Base-by-base conservation (phyloP, 2,888 invertebrate genomes). In the Linnaemya tessellans region DNA sequence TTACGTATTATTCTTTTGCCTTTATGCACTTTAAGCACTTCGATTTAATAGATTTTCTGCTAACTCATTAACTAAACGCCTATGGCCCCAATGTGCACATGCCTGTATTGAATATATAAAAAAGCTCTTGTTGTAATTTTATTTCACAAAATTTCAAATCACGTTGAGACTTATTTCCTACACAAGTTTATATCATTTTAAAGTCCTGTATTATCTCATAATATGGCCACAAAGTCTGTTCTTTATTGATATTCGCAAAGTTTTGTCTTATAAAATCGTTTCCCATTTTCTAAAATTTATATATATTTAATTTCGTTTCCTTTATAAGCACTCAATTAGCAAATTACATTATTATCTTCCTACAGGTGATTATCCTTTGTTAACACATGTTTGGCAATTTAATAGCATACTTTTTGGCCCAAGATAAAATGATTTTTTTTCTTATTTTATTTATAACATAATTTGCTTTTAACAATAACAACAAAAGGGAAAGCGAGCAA, bases 311-410 rank as follows among this genome's bases (percentile, higher is more conserved):
- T 46, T 35, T 67, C 3, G 9, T 10, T 51, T 43, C 38, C 13
- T 43, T 41, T 22, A 41, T 5, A 5, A 20, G 7, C 25, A 30
- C 9, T 54, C 5, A 18, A 20, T 54, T 30, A 65, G 8, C 18
- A 78, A 51, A 62, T 78, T 51, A 30, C 35, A 49, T 18, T 18
- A 38, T 62, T 70, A 13, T 43, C 15, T 30, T 30, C 11, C 79
- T 54, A 43, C 62, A 54, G 70, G 79, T 79, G 64, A 71, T 79
- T 79, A 79, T 71, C 70, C 79, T 54, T 79, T 64, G 79, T 71
- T 71, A 79, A 71, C 79, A 79, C 62, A 79, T 79, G 79, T 71
- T 79, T 71, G 25, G 30, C 79, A 70, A 43, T 80, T 73, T 74
- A 46, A 74, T 41, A 46, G 62, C 81, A 81, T 35, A 70, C 15